Percentiles rank a stretch among this genome's conserved stretches.
phyloP scores from a whole-genome alignment of 2,797 vertebrate genomes.

The Danio choprae region DNA sequence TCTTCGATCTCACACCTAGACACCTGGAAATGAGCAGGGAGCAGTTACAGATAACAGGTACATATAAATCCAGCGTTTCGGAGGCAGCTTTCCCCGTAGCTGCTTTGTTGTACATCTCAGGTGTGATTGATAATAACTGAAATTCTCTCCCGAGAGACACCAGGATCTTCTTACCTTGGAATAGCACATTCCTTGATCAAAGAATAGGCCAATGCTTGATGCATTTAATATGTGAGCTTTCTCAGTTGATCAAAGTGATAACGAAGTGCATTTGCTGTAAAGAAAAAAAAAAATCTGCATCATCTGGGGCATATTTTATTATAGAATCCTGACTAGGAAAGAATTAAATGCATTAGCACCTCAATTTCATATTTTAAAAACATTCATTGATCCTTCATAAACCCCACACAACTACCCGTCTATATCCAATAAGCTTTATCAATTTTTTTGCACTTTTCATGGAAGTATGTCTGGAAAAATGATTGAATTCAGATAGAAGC shows the following conservation, averaged over 20 bases:
- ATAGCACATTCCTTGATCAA: conserved; percentile 37
- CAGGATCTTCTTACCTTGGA: conserved; percentile 1
- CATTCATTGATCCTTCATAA: no score
- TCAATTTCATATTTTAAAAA: no score
- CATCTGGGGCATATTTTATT: no score
- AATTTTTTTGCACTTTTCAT: no score
- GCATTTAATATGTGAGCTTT: conserved; percentile 21
- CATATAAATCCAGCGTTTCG: conserved; percentile 27
- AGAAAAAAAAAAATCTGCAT: no score
- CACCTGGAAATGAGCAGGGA: conserved; percentile 14
- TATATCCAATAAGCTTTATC: no score
- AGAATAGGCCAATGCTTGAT: conserved; percentile 12
- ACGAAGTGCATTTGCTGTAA: background rate
- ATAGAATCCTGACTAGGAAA: no score
- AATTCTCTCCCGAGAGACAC: conserved; percentile 26
- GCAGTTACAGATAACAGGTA: conserved; percentile 28
- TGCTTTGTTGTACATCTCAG: conserved; percentile 16
- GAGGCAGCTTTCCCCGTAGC: background rate
- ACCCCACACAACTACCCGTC: no score
- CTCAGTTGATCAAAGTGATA: conserved; percentile 35
- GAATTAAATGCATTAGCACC: no score
- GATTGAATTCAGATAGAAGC: no score
- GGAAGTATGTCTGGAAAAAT: no score
- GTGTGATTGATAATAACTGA: conserved; percentile 39
- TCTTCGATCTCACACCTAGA: conserved; percentile 27